These are phyloP conservation scores for Venustoraphidia nigricollis DNA, from an alignment of 2,888 invertebrate species.

Conservation along the genomic window DNA sequence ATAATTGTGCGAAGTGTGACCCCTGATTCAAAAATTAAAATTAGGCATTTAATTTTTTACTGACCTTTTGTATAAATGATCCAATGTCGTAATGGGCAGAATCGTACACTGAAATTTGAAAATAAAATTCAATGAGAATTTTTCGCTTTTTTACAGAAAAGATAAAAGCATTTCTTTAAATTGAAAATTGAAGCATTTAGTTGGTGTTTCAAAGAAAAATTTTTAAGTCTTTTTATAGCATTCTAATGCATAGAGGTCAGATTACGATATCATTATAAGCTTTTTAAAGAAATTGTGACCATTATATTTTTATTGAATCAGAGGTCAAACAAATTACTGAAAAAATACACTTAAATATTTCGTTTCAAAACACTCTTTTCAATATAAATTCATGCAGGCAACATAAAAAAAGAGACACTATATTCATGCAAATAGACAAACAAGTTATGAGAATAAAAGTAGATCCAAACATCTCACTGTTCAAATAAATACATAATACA, in stretches of 20 bases:
- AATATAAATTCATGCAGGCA: too few species aligned
- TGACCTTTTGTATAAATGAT: conserved; percentile 33
- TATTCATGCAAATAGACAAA: not conserved
- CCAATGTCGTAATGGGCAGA: conserved; percentile 31
- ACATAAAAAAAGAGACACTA: too few species aligned
- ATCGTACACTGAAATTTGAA: conserved; percentile 31
- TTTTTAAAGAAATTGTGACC: too few species aligned
- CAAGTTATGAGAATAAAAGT: not conserved
- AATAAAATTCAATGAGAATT: conserved; percentile 19
- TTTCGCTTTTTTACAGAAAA: not conserved
- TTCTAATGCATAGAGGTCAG: too few species aligned
- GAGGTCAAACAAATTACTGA: too few species aligned
- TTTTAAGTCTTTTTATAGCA: conserved; percentile 1
- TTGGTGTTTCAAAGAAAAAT: conserved; percentile 1
- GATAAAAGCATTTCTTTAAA: not conserved
- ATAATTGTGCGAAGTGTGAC: not conserved
- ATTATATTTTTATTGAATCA: too few species aligned
- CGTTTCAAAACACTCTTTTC: too few species aligned
- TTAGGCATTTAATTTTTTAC: conserved; percentile 17
- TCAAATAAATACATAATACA: too few species aligned
- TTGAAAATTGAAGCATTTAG: not conserved
- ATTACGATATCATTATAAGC: too few species aligned
- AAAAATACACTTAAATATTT: too few species aligned
- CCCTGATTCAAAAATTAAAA: conserved; percentile 3
- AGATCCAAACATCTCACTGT: not conserved